Conservation (phyloP, 2,888 invertebrate species). For the Lutraria lutraria region DNA sequence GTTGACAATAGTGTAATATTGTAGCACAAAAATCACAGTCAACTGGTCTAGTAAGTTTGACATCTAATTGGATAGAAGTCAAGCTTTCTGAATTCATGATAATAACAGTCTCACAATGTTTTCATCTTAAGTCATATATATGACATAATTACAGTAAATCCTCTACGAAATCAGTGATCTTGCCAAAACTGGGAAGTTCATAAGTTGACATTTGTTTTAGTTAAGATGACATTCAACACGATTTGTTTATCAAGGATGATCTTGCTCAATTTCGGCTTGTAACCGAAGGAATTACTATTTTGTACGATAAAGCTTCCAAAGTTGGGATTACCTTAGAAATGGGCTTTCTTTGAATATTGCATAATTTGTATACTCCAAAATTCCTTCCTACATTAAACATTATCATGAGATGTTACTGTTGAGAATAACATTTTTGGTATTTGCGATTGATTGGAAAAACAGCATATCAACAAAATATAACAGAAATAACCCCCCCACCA, state of each 20-base stretch:
- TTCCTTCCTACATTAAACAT: neutral
- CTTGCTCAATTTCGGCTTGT: neutral
- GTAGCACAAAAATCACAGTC: neutral
- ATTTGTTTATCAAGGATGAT: neutral
- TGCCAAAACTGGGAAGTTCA: neutral
- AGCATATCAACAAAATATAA: conserved; percentile 20
- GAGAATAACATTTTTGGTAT: conserved; percentile 8
- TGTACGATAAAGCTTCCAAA: neutral
- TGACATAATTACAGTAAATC: conserved; percentile 18
- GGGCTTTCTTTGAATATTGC: neutral
- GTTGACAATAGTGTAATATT: conserved; percentile 21
- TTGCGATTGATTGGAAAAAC: conserved; percentile 21
- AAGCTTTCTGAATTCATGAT: neutral
- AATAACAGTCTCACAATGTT: neutral
- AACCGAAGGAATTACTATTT: neutral
- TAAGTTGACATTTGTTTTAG: conserved; percentile 1
- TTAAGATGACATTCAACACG: conserved; percentile 6
- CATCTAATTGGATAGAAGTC: neutral
- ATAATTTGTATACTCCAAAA: neutral
- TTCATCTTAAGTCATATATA: neutral
- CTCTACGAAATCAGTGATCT: neutral
- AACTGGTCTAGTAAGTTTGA: conserved; percentile 7
- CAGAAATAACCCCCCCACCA: neutral
- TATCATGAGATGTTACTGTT: conserved; percentile 22
- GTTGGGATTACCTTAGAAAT: neutral